Evolutionary conservation across 1,140 invertebrate genomes (phyloP), one percentile per base, ranked within the genome.

Genomic region (Globodera ellingtonae): DNA sequence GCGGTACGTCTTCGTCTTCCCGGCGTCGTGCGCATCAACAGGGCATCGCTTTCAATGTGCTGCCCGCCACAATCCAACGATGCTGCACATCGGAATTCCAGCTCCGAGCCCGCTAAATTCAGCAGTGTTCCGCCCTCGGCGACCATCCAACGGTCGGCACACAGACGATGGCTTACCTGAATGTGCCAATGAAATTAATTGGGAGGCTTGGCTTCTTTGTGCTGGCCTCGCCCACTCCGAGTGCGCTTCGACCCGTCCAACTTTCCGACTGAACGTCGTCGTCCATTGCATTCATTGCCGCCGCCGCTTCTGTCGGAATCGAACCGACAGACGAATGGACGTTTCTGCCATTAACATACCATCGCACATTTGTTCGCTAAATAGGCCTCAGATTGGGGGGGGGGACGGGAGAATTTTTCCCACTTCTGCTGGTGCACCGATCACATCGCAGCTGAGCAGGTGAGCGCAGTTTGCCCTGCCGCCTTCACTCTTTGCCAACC

Each of bases 351-450:
- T 77, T 77, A 44, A 50, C 21, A 8, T 67, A 21, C 75, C 75
- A 77, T 15, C 67, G 21, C 24, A 77, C 24, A 48, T 50, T 77
- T 35, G 75, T 77, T 62, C 10, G 56, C 75, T 77, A 44, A 76
- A 70, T 7, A 2, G 59, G 67, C 18, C 13, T 0, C 18, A 18
- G 5, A 13, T 18, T 2, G 13, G 24, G 24, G 24, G 5, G 56
- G 56, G 10, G 10, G 10, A 52, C 10, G 10, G 50, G 10, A 9
- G 4, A 65, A 74, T 52, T 62, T 66, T 78, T 10, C 44, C 52
- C 93, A 84, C 91, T 91, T 5, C 79, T 13, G 80, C 59, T 59
- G 79, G 79, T 21, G 79, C 59, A 72, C 59, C 62, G 46, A 81
- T 13, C 78, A 81, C 65, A 50, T 80, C 69, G 50, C 79, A 80